Conservation (phyloP, 2,888 invertebrate genomes). For the Amiota communis region DNA sequence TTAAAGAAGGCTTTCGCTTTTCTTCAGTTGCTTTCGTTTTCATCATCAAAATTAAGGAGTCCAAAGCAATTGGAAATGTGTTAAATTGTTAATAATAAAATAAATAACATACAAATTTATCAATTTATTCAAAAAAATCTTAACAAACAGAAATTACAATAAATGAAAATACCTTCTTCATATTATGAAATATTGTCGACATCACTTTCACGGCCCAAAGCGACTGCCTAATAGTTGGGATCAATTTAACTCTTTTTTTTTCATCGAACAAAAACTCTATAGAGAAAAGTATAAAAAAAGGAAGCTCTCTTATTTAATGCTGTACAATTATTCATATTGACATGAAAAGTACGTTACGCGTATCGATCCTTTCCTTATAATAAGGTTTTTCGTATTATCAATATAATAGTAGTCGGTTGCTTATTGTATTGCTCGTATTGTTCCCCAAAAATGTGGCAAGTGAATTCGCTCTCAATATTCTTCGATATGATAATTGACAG, state of each 20-base stretch:
- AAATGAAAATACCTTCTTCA: constrained; percentile 27
- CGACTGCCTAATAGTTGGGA: constrained; percentile 65
- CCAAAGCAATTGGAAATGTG: constrained; percentile 45
- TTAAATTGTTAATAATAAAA: constrained; percentile 63
- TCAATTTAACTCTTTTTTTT: too few species aligned
- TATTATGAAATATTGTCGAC: constrained; percentile 35
- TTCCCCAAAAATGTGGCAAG: constrained; percentile 54
- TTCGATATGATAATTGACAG: constrained; percentile 58
- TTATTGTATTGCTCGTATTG: constrained; percentile 42
- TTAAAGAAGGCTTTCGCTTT: constrained; percentile 47
- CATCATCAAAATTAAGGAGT: constrained; percentile 9
- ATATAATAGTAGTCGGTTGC: too few species aligned
- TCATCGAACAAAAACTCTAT: too few species aligned
- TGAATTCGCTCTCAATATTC: constrained; percentile 38
- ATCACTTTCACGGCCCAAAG: constrained; percentile 71
- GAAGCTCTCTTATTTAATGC: constrained; percentile 29
- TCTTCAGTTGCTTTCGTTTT: constrained; percentile 44
- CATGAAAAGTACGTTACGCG: constrained; percentile 54
- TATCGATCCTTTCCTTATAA: constrained; percentile 43
- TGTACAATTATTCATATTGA: constrained; percentile 59
- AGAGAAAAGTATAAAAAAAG: constrained; percentile 1
- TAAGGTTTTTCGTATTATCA: too few species aligned
- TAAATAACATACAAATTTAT: constrained; percentile 65
- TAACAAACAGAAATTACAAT: constrained; percentile 42
- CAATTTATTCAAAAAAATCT: constrained; percentile 50